Conservation (phyloP, 2,888 invertebrate species). For the Melitaea athalia region DNA sequence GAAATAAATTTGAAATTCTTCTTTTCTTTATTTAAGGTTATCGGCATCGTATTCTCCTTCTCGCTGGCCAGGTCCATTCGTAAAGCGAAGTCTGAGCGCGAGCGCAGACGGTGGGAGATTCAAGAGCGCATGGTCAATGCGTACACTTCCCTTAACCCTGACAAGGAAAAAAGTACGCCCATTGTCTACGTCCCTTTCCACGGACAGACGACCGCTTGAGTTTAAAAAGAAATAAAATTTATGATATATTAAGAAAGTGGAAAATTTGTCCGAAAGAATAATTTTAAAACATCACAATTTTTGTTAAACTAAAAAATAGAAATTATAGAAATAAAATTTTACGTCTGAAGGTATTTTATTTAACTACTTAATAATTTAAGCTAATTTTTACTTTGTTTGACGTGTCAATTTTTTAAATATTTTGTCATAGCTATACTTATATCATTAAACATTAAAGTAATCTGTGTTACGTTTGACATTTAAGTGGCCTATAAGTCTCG, state of each 20-base stretch:
- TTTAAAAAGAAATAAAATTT: not conserved
- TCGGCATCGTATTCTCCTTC: constrained; percentile 94
- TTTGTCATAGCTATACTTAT: not conserved
- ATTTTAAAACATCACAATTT: not conserved
- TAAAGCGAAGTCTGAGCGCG: constrained; percentile 87
- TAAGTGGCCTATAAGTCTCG: no score
- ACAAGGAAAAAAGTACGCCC: constrained; percentile 64
- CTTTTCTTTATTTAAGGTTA: constrained; percentile 81
- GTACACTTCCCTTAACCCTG: constrained; percentile 71
- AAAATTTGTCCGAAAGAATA: not conserved
- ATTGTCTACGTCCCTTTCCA: constrained; percentile 79
- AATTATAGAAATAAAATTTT: not conserved
- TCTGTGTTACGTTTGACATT: no score
- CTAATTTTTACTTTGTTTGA: not conserved
- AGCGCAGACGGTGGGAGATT: constrained; percentile 87
- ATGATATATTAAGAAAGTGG: not conserved
- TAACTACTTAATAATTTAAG: not conserved
- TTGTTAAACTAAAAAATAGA: not conserved
- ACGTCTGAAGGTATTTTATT: not conserved
- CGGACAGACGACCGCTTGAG: constrained; percentile 65
- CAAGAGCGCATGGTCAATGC: constrained; percentile 82
- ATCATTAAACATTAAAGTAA: no score
- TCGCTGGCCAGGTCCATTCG: constrained; percentile 93
- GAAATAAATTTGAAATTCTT: constrained; percentile 27
- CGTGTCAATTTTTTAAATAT: not conserved